Evolutionary conservation across 2,797 vertebrate genomes (phyloP).

Genomic region (Scyliorhinus canicula): DNA sequence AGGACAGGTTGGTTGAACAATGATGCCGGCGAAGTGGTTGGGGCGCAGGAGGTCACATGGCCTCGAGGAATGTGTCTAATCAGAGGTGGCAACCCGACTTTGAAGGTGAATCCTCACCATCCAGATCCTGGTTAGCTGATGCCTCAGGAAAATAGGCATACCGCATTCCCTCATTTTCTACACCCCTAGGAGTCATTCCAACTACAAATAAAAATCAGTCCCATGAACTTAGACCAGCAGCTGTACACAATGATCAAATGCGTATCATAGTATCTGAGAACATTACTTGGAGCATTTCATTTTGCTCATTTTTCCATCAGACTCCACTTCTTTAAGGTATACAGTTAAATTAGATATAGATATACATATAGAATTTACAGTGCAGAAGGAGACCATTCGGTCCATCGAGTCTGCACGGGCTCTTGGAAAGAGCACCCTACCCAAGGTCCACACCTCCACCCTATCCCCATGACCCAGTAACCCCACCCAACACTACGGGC

Average conservation of each 20-base stretch:
- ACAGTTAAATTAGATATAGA: background rate
- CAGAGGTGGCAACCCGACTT: too few species aligned
- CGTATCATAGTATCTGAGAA: background rate
- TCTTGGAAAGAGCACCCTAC: too few species aligned
- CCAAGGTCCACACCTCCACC: too few species aligned
- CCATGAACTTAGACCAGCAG: background rate
- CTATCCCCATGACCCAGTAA: too few species aligned
- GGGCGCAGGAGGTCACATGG: background rate
- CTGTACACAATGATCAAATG: background rate
- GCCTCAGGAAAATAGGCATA: background rate
- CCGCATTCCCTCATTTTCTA: background rate
- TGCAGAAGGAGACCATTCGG: too few species aligned
- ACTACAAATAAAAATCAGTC: background rate
- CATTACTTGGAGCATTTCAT: background rate
- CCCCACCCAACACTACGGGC: too few species aligned
- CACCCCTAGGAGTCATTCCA: background rate
- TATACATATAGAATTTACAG: too few species aligned
- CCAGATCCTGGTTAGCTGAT: too few species aligned
- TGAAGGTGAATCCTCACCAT: too few species aligned
- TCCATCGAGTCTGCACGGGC: too few species aligned
- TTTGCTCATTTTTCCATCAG: background rate
- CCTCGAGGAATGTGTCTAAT: too few species aligned
- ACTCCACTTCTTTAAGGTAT: background rate
- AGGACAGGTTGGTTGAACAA: too few species aligned
- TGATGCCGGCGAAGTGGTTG: background rate